These are phyloP conservation scores for Muscicapa adusta DNA, from an alignment of 2,113 vertebrate species.

Conservation along the genomic window DNA sequence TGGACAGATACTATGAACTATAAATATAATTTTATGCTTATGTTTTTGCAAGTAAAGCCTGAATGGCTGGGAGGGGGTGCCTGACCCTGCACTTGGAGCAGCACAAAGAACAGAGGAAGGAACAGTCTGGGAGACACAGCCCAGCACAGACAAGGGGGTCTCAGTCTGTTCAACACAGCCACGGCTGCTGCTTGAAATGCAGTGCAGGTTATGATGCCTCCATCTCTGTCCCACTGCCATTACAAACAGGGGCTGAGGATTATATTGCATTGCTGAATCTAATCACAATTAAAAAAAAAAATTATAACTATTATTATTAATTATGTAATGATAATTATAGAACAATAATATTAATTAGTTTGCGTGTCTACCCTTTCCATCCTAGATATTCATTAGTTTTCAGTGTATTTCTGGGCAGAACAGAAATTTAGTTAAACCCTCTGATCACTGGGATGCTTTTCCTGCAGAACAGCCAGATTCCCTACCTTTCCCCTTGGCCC, in stretches of 20 bases:
- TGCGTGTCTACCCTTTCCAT: not conserved
- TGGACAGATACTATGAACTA: conserved; percentile 28
- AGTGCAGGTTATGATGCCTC: not conserved
- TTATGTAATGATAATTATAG: too few relatives aligned
- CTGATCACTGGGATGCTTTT: not conserved
- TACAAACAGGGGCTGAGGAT: not conserved
- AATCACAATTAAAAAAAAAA: not conserved
- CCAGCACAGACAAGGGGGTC: not conserved
- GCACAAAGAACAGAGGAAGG: conserved; percentile 22
- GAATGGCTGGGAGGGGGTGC: not conserved
- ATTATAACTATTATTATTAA: not conserved
- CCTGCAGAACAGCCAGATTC: not conserved
- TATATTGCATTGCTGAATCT: not conserved
- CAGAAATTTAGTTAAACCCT: not conserved
- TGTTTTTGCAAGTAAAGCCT: conserved; percentile 48
- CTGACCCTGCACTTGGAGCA: not conserved
- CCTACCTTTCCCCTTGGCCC: not conserved
- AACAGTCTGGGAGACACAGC: not conserved
- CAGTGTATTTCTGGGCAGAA: not conserved
- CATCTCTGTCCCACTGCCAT: not conserved
- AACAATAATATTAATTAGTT: not conserved
- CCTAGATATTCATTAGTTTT: not conserved
- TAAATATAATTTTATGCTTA: conserved; percentile 33
- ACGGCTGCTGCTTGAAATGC: not conserved
- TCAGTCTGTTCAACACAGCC: not conserved